Evolutionary conservation across 1,140 invertebrate species (phyloP).

Genomic region (Drosophila chauvacae): DNA sequence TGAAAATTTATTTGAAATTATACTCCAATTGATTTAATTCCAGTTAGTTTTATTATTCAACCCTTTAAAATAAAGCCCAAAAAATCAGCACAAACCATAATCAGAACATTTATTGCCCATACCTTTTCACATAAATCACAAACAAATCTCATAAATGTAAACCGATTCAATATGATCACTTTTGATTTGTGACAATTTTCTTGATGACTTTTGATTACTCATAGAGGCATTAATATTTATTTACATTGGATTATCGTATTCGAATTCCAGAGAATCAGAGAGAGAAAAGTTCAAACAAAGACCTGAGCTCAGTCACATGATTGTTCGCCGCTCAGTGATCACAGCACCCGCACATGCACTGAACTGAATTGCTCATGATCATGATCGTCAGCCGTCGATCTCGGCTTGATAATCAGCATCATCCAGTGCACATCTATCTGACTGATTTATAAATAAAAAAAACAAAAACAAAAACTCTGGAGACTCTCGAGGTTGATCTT

Average conservation of each 20-base stretch:
- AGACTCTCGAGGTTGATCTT: slow-evolving; percentile 39
- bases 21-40: background rate
- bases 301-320: slow-evolving; percentile 48
- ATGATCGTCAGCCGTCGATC: slow-evolving; percentile 36
- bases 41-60: background rate
- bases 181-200: slow-evolving; percentile 21
- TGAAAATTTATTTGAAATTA: background rate
- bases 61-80: background rate
- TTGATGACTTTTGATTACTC: slow-evolving; percentile 48
- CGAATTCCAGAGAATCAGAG: background rate
- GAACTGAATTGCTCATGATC: slow-evolving; percentile 57
- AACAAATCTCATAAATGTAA: slow-evolving; percentile 20
- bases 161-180: slow-evolving; percentile 12
- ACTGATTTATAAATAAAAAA: slow-evolving; percentile 43
- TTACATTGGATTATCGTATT: slow-evolving; percentile 47
- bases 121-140: slow-evolving; percentile 24
- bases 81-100: slow-evolving; percentile 5
- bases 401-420: slow-evolving; percentile 43
- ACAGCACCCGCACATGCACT: slow-evolving; percentile 62
- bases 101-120: background rate
- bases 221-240: slow-evolving; percentile 72
- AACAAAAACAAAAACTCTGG: background rate
- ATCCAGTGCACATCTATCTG: slow-evolving; percentile 52
- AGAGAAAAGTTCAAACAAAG: slow-evolving; percentile 11
- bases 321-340: slow-evolving; percentile 27